phyloP scores from a whole-genome alignment of 1,140 invertebrate genomes.

The Lerema accius region DNA sequence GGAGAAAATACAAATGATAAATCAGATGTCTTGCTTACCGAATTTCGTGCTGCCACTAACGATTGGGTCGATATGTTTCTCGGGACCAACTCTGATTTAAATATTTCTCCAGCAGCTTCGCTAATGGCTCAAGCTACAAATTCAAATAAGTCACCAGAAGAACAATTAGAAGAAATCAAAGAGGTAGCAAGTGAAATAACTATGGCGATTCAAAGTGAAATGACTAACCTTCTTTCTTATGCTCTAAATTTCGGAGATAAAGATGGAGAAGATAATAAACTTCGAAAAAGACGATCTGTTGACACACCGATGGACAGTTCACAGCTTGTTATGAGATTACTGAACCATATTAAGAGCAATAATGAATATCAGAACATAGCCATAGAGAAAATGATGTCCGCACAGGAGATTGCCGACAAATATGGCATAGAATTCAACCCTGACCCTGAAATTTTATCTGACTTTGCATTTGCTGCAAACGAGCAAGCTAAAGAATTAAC shows the following conservation, averaged over 20 bases:
- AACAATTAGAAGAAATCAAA: slow-evolving; percentile 71
- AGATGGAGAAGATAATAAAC: slow-evolving; percentile 43
- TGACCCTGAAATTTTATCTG: slow-evolving; percentile 66
- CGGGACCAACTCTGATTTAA: slow-evolving; percentile 41
- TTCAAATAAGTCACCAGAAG: slow-evolving; percentile 61
- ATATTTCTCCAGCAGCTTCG: slow-evolving; percentile 54
- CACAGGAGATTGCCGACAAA: slow-evolving; percentile 77
- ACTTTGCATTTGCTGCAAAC: slow-evolving; percentile 62
- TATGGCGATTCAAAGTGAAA: slow-evolving; percentile 60
- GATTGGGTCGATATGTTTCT: slow-evolving; percentile 60
- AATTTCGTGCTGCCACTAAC: slow-evolving; percentile 40
- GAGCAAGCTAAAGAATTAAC: slow-evolving; percentile 67
- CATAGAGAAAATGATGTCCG: slow-evolving; percentile 78
- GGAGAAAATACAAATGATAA: slow-evolving; percentile 18
- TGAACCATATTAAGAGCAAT: slow-evolving; percentile 72
- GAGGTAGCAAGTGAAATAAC: slow-evolving; percentile 63
- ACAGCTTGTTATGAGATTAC: slow-evolving; percentile 61
- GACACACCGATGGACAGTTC: slow-evolving; percentile 70
- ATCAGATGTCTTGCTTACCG: slow-evolving; percentile 36
- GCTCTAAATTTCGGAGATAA: slow-evolving; percentile 48
- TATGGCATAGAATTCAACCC: slow-evolving; percentile 68
- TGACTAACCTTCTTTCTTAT: slow-evolving; percentile 61
- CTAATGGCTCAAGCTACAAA: slow-evolving; percentile 61
- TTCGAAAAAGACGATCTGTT: slow-evolving; percentile 56
- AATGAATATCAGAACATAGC: slow-evolving; percentile 76